Evolutionary conservation across 2,888 invertebrate genomes (phyloP).

Genomic region (Epirrhoe tristata): DNA sequence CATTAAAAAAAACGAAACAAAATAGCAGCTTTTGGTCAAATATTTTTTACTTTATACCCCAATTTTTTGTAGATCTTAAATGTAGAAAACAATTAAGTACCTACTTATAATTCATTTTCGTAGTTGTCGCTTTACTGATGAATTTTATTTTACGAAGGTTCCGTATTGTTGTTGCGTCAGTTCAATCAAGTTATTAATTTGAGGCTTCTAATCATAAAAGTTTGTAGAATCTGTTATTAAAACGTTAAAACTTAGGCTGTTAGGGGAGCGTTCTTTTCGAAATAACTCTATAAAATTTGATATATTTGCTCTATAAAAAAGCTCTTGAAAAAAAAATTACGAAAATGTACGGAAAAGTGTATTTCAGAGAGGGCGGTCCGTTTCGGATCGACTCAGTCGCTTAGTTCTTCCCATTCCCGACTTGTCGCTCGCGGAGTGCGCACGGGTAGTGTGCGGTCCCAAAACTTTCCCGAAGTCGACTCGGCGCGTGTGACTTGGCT

Average conservation of each 20-base stretch:
- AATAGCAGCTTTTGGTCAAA: no score
- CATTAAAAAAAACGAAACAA: no score
- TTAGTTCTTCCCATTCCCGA: slow-evolving; percentile 28
- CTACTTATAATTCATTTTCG: background rate
- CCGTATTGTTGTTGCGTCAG: background rate
- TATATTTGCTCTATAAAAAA: background rate
- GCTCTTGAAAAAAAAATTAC: background rate
- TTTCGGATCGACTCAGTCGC: slow-evolving; percentile 17
- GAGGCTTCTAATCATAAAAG: slow-evolving; percentile 11
- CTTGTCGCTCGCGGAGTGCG: slow-evolving; percentile 27
- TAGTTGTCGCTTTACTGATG: background rate
- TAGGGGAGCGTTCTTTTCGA: slow-evolving; percentile 2
- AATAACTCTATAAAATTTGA: slow-evolving; percentile 6
- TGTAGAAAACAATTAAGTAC: no score
- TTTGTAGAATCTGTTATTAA: slow-evolving; percentile 12
- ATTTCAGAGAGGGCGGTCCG: slow-evolving; percentile 25
- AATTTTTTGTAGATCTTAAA: no score
- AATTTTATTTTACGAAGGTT: background rate
- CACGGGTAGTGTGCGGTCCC: slow-evolving; percentile 29
- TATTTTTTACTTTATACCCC: no score
- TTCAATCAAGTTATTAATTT: slow-evolving; percentile 11
- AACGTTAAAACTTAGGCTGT: slow-evolving; percentile 9
- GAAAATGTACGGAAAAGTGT: slow-evolving; percentile 9
- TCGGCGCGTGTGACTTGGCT: slow-evolving; percentile 32
- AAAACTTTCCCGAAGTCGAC: slow-evolving; percentile 40